A percentile compares a stretch with the other conserved stretches of the same genome.
Conservation (phyloP, 2,888 invertebrate genomes). For the Podabrus alpinus region DNA sequence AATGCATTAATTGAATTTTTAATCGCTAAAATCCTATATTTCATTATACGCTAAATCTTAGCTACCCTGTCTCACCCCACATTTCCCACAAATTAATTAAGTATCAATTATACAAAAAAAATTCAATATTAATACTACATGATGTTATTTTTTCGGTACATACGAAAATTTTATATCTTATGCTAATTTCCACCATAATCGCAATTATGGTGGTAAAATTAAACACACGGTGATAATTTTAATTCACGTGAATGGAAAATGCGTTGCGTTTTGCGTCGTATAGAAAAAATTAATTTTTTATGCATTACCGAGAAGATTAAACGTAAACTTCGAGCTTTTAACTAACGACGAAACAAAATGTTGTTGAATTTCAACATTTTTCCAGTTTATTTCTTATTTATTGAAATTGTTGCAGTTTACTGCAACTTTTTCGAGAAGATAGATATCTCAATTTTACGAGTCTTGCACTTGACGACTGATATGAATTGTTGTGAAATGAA, state of each 20-base stretch:
- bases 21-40: no score
- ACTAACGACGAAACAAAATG: neutral
- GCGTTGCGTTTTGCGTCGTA: no score
- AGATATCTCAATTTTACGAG: neutral
- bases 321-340: neutral
- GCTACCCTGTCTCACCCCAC: no score
- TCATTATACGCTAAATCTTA: no score
- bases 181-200: no score
- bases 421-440: neutral
- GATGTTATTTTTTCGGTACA: no score
- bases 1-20: no score
- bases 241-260: neutral
- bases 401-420: neutral
- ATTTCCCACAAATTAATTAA: no score
- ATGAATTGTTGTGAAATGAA: neutral
- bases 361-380: neutral
- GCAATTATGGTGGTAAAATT: neutral
- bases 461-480: neutral
- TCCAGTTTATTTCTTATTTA: neutral
- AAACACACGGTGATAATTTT: neutral
- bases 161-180: no score
- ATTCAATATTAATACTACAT: no score
- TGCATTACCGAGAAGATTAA: neutral
- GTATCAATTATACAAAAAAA: no score
- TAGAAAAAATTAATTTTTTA: neutral